Evolutionary conservation across 2,113 vertebrate species (phyloP).

Genomic region (Semnornis frantzii): DNA sequence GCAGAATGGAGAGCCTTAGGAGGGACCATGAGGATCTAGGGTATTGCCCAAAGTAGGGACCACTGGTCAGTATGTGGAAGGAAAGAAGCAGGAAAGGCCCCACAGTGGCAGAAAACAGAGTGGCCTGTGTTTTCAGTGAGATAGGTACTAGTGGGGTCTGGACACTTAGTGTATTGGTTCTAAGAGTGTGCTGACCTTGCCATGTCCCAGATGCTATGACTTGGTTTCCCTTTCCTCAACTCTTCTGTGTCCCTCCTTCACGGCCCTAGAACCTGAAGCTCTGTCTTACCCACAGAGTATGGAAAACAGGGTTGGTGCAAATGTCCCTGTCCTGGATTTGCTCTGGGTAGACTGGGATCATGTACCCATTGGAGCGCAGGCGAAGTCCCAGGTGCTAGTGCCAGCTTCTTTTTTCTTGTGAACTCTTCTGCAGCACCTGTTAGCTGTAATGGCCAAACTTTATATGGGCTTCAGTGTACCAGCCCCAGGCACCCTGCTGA

Average conservation of each 20-base stretch:
- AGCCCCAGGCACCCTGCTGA: background rate
- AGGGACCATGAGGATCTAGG: background rate
- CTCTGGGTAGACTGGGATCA: background rate
- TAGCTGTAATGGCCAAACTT: background rate
- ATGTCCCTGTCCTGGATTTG: background rate
- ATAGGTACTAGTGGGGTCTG: background rate
- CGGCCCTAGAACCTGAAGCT: background rate
- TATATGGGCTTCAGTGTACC: background rate
- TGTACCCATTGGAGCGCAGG: background rate
- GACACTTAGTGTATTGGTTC: background rate
- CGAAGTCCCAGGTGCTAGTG: background rate
- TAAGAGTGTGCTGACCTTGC: background rate
- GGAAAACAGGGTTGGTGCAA: background rate
- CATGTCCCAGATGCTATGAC: background rate
- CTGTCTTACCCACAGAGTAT: background rate
- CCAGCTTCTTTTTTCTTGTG: background rate
- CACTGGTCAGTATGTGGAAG: conserved; percentile 23
- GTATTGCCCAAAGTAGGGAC: background rate
- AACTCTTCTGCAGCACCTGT: background rate
- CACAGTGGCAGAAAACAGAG: background rate
- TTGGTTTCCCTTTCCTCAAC: background rate
- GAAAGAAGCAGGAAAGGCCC: background rate
- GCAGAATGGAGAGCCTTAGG: background rate
- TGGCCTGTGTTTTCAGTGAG: background rate
- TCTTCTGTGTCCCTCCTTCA: background rate